Evolutionary conservation across 1,140 invertebrate genomes (phyloP).

Genomic region (Bursaphelenchus mucronatus): DNA sequence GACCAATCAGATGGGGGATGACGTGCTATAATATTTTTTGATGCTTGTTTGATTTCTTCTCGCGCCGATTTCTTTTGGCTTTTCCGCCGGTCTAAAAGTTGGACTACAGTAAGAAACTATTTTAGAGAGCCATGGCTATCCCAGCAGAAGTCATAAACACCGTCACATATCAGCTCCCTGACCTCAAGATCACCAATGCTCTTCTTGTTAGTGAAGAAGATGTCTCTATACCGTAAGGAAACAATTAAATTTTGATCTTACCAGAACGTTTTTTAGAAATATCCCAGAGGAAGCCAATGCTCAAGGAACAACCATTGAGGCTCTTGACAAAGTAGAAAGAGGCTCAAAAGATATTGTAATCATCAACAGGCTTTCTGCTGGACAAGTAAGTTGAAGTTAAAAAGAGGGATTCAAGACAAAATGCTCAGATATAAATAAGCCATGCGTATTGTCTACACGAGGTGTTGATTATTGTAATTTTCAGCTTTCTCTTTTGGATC

Average conservation of each 20-base stretch:
- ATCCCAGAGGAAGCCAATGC: not conserved
- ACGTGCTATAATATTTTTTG: too few species aligned
- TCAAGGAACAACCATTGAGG: not conserved
- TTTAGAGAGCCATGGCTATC: not conserved
- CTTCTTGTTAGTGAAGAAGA: constrained; percentile 5
- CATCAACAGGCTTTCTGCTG: too few species aligned
- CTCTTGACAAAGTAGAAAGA: not conserved
- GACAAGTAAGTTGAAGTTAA: too few species aligned
- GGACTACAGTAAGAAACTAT: too few species aligned
- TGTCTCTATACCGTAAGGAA: constrained; percentile 12
- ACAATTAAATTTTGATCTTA: not conserved
- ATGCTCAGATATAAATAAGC: too few species aligned
- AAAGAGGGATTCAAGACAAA: too few species aligned
- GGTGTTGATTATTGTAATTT: not conserved
- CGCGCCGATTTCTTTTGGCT: too few species aligned
- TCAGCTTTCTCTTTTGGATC: not conserved
- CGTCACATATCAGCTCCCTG: constrained; percentile 1
- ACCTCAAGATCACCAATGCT: constrained; percentile 6
- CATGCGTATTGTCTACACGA: not conserved
- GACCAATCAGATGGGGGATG: too few species aligned
- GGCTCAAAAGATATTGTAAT: not conserved
- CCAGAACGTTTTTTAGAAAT: not conserved
- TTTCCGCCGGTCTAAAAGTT: too few species aligned
- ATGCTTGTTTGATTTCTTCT: too few species aligned
- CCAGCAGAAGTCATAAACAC: constrained; percentile 3